Percentiles rank a stretch among this genome's conserved stretches.
These are phyloP conservation scores for Monarcha castaneiventris DNA, from an alignment of 2,113 vertebrate species.

Conservation along the genomic window DNA sequence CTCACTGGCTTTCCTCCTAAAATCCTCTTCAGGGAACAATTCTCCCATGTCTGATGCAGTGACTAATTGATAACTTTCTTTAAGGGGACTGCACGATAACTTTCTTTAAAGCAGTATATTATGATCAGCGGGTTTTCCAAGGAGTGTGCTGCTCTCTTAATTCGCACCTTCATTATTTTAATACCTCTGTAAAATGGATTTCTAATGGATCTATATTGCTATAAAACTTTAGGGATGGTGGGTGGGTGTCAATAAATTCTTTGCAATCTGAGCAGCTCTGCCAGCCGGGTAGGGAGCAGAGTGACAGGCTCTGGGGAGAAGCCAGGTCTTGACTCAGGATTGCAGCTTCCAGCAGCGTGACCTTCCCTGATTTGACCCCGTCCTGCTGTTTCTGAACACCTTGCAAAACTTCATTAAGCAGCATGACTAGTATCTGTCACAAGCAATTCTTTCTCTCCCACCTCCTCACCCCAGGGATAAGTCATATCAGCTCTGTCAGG, in stretches of 20 bases:
- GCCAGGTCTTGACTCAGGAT: not conserved
- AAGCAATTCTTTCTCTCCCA: constrained; percentile 38
- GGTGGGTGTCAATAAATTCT: constrained; percentile 52
- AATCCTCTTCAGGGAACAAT: constrained; percentile 59
- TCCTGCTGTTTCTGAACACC: constrained; percentile 37
- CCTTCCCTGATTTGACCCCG: constrained; percentile 33
- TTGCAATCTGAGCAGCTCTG: not conserved
- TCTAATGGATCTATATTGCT: constrained; percentile 50
- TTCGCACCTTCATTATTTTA: constrained; percentile 66
- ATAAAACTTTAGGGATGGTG: constrained; percentile 44
- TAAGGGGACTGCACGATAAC: constrained; percentile 40
- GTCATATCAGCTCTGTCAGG: constrained; percentile 27
- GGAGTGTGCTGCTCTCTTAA: constrained; percentile 13
- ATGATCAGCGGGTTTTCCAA: constrained; percentile 32
- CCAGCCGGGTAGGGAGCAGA: not conserved
- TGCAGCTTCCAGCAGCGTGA: not conserved
- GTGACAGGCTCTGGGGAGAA: not conserved
- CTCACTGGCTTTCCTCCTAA: constrained; percentile 5
- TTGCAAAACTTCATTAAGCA: constrained; percentile 55
- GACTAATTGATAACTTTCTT: constrained; percentile 64
- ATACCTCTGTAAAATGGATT: constrained; percentile 55
- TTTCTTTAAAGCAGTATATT: constrained; percentile 52
- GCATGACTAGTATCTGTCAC: constrained; percentile 38
- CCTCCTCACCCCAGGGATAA: constrained; percentile 38
- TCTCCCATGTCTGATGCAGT: constrained; percentile 1